Conservation (phyloP, 2,113 vertebrate species). For the Dicrurus megarhynchus region DNA sequence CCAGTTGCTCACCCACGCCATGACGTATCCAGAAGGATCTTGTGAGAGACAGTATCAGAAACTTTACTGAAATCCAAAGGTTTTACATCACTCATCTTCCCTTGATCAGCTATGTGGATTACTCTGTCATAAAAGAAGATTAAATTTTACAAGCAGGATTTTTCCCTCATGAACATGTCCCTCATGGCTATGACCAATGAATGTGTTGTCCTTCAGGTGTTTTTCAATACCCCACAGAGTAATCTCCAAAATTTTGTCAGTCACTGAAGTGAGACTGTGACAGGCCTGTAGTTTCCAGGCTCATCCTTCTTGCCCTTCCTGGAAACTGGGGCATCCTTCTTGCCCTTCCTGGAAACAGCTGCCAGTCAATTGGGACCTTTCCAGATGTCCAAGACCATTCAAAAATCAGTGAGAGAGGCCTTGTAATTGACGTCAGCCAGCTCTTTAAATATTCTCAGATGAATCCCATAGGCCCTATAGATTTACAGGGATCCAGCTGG, state of each 20-base stretch:
- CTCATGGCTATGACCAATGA: background rate
- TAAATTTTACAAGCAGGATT: background rate
- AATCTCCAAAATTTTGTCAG: background rate
- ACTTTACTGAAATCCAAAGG: background rate
- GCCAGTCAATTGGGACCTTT: background rate
- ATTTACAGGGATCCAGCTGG: background rate
- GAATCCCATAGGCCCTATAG: background rate
- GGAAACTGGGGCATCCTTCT: background rate
- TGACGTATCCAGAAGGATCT: background rate
- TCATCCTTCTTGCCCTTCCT: background rate
- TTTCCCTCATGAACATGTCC: background rate
- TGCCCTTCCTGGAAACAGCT: background rate
- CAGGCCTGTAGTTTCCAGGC: background rate
- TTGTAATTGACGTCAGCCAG: background rate
- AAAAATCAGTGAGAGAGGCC: background rate
- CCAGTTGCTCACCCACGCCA: fast-evolving
- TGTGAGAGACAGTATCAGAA: background rate
- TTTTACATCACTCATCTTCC: background rate
- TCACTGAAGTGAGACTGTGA: background rate
- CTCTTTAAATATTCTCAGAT: background rate
- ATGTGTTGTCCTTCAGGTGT: background rate
- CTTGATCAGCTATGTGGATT: background rate
- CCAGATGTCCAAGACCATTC: background rate
- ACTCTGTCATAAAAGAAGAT: background rate
- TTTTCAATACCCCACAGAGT: background rate